Base-by-base conservation (phyloP, 2,888 invertebrate genomes). In the Gasteruption jaculator region DNA sequence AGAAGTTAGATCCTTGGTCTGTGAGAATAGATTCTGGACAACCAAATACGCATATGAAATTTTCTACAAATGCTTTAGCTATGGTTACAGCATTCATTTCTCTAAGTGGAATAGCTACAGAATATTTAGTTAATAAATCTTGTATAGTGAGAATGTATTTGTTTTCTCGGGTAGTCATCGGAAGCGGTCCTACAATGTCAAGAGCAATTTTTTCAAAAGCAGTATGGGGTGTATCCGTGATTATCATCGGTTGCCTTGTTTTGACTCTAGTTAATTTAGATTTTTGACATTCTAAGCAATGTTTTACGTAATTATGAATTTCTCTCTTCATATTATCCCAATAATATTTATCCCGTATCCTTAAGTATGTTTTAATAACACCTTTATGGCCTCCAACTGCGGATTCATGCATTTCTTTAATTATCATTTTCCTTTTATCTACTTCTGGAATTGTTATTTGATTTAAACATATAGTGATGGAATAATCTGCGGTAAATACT, bases 181-280 rank as follows among this genome's bases (percentile, higher is more conserved):
- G 34, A 5, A 34, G 14, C 5, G 34, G 22, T 7, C 34, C 34
- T 14, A 34, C 22, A 3, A 34, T 4, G 8, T 34, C 34, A 8
- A 25, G 8, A 3, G 25, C 11, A 16, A 36, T 25, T 12, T 46
- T 32, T 14, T 51, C 43, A 10, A 41, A 36, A 1, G 50, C 39
- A 14, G 12, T n/a, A 3, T 22, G 15, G 2, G 43, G 38, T 1
- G 46, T 19, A 6, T 34, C 33, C 3, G 45, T 43, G 18, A 26
- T 14, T 6, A 34, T 43, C 35, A 53, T 15, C 5, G 53, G n/a
- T n/a, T n/a, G n/a, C n/a, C n/a, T n/a, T n/a, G n/a, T n/a, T n/a
- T n/a, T n/a, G n/a, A n/a, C n/a, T n/a, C n/a, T n/a, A n/a, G n/a
- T n/a, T n/a, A n/a, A n/a, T n/a, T n/a, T n/a, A n/a, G n/a, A n/a